A percentile compares a stretch with the other conserved stretches of the same genome.
Conservation (phyloP, 2,888 invertebrate species). For the Cheilosia vulpina region DNA sequence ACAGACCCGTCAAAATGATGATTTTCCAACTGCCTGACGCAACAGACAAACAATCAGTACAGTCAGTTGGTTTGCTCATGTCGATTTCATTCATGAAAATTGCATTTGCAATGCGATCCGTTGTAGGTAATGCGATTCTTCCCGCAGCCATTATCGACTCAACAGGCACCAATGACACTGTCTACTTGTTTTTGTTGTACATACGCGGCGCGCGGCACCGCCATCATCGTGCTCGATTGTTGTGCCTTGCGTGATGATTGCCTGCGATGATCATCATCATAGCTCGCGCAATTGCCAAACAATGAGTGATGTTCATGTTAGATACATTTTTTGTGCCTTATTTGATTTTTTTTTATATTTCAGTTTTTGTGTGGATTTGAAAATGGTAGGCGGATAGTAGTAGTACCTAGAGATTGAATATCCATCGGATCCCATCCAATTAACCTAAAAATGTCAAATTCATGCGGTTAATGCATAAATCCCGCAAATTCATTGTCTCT, state of each 20-base stretch:
- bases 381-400: conserved; percentile 40
- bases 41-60: conserved; percentile 43
- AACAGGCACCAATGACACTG: background rate
- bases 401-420: conserved; percentile 60
- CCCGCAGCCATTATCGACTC: conserved; percentile 11
- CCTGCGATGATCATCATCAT: conserved; percentile 57
- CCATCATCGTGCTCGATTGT: conserved; percentile 45
- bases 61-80: conserved; percentile 12
- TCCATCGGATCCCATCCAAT: conserved; percentile 74
- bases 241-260: conserved; percentile 55
- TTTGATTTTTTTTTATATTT: conserved; percentile 12
- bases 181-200: conserved; percentile 16
- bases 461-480: conserved; percentile 73
- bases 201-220: background rate
- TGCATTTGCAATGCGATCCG: conserved; percentile 58
- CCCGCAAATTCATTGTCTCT: conserved; percentile 68
- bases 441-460: conserved; percentile 75
- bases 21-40: conserved; percentile 58
- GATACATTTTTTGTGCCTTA: conserved; percentile 22
- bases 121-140: conserved; percentile 14
- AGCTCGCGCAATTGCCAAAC: conserved; percentile 59
- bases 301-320: conserved; percentile 67
- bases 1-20: conserved; percentile 60
- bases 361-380: background rate
- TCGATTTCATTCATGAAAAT: conserved; percentile 69